These are phyloP conservation scores for Aptenodytes patagonicus DNA, from an alignment of 2,113 vertebrate genomes.

Conservation along the genomic window DNA sequence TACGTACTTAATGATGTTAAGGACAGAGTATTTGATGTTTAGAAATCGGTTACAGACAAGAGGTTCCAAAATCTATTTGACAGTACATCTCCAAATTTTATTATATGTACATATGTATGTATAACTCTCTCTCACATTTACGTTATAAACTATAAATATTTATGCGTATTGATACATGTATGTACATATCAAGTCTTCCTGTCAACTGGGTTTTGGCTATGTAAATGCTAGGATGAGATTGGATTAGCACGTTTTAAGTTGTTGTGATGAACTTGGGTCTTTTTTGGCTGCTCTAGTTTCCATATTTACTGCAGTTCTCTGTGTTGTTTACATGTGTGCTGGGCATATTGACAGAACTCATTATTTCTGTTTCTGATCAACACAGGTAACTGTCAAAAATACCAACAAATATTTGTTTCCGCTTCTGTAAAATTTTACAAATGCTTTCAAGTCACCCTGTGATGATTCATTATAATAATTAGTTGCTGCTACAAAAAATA, in stretches of 20 bases:
- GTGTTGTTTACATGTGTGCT: background rate
- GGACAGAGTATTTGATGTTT: background rate
- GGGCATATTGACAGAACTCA: background rate
- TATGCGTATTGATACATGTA: background rate
- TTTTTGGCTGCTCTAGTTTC: background rate
- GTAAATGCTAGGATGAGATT: background rate
- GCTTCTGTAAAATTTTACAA: background rate
- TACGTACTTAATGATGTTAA: background rate
- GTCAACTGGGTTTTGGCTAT: background rate
- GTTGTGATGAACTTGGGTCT: background rate
- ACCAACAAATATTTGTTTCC: conserved; percentile 18
- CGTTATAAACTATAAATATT: background rate
- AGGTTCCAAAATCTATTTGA: background rate
- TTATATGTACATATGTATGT: background rate
- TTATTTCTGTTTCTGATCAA: conserved; percentile 35
- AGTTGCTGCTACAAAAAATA: conserved; percentile 6
- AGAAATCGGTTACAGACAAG: background rate
- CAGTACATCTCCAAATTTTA: background rate
- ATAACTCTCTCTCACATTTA: background rate
- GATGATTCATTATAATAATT: conserved; percentile 41
- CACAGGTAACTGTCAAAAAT: conserved; percentile 28
- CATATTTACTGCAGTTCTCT: background rate
- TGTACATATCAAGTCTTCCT: background rate
- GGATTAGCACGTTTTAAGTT: background rate
- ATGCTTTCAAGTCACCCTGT: background rate